These are phyloP conservation scores for Sarcophilus harrisii DNA, from an alignment of 2,797 vertebrate species.

Conservation along the genomic window DNA sequence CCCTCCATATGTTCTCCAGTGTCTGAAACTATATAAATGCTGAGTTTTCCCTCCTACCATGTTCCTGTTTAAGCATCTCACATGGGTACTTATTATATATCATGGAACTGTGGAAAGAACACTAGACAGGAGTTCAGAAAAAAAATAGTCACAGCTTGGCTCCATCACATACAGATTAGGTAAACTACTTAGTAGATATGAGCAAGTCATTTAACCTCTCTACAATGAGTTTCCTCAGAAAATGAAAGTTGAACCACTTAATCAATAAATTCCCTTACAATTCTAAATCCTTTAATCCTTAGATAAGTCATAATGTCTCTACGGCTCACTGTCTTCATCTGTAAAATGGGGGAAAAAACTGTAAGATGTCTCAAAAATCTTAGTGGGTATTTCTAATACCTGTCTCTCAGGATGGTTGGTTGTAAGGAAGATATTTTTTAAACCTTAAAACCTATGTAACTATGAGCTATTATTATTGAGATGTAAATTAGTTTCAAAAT, in stretches of 20 bases:
- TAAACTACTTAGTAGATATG: not conserved
- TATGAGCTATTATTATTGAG: not conserved
- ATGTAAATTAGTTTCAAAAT: not conserved
- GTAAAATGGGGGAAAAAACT: not conserved
- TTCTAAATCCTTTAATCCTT: not conserved
- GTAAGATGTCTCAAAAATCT: not conserved
- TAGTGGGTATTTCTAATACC: not conserved
- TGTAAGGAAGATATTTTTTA: not conserved
- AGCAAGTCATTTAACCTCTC: not conserved
- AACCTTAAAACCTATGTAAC: not conserved
- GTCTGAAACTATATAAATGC: not conserved
- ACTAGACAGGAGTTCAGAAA: not conserved
- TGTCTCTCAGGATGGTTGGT: not conserved
- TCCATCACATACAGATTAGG: not conserved
- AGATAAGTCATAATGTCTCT: not conserved
- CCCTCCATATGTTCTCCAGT: not conserved
- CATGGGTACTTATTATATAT: not conserved
- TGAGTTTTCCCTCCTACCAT: not conserved
- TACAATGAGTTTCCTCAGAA: not conserved
- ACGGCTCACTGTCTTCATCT: not conserved
- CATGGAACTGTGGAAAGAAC: not conserved
- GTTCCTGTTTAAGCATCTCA: not conserved
- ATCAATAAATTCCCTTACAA: not conserved
- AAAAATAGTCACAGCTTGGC: not conserved
- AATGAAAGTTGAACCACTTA: not conserved